Evolutionary conservation across 2,888 invertebrate genomes (phyloP).

Genomic region (Melikaiella ostensackeni): DNA sequence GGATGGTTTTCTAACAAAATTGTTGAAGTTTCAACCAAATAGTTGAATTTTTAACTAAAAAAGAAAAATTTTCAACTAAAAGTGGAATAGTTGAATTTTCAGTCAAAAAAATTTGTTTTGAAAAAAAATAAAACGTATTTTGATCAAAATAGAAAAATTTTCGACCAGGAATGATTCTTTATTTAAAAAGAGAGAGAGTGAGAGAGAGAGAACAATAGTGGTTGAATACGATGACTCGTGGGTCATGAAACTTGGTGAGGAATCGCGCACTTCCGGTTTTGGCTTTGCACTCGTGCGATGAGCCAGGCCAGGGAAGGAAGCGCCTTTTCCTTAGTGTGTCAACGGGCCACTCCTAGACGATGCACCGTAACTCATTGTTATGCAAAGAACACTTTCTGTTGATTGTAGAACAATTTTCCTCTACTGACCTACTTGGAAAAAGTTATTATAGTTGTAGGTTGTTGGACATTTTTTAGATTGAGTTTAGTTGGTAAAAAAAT

Average conservation of each 20-base stretch:
- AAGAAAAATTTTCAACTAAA: too few species aligned
- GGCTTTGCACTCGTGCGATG: slow-evolving; percentile 6
- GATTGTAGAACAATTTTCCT: slow-evolving; percentile 15
- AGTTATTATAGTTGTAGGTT: not conserved
- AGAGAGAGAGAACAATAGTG: not conserved
- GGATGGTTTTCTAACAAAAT: too few species aligned
- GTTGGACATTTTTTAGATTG: not conserved
- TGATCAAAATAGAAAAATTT: too few species aligned
- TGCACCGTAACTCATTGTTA: slow-evolving; percentile 38
- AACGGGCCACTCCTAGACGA: slow-evolving; percentile 37
- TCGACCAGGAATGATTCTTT: too few species aligned
- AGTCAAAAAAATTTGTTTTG: too few species aligned
- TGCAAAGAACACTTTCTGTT: slow-evolving; percentile 30
- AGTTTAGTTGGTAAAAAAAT: not conserved
- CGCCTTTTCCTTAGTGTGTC: slow-evolving; percentile 32
- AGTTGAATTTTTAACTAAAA: too few species aligned
- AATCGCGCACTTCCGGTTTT: slow-evolving; percentile 34
- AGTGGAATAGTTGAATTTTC: too few species aligned
- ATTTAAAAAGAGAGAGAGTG: not conserved
- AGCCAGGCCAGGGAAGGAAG: slow-evolving; percentile 25
- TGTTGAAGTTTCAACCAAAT: too few species aligned
- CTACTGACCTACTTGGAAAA: slow-evolving; percentile 11
- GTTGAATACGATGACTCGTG: not conserved
- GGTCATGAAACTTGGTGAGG: slow-evolving; percentile 25
- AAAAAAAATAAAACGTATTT: too few species aligned